A percentile compares a stretch with the other conserved stretches of the same genome.
phyloP scores from a whole-genome alignment of 2,113 vertebrate genomes.

The Brachyhypopomus occidentalis region DNA sequence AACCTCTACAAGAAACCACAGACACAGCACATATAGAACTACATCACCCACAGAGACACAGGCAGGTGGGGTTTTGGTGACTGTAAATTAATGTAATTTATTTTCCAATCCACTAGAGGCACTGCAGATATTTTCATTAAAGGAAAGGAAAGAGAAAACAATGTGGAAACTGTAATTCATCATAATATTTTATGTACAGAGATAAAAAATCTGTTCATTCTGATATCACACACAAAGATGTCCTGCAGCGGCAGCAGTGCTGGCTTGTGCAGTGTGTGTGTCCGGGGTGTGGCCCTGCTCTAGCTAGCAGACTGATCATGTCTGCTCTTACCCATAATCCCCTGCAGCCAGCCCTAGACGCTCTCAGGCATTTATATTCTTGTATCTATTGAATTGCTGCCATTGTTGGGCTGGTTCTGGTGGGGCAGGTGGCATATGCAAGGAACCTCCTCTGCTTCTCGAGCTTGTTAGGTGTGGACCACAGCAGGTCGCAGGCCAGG shows the following conservation, averaged over 20 bases:
- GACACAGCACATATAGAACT: constrained; percentile 20
- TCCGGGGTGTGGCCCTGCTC: background rate
- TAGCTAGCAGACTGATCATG: constrained; percentile 29
- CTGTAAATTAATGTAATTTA: constrained; percentile 21
- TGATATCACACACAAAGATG: constrained; percentile 17
- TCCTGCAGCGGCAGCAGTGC: constrained; percentile 2
- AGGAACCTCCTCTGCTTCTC: background rate
- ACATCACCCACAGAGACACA: constrained; percentile 36
- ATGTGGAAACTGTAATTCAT: background rate
- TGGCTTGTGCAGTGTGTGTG: no score
- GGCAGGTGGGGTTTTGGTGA: background rate
- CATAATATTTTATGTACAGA: constrained; percentile 18
- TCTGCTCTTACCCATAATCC: constrained; percentile 11
- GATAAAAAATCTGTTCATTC: background rate
- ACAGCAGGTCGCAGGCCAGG: background rate
- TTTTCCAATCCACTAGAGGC: constrained; percentile 29
- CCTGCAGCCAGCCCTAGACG: constrained; percentile 14
- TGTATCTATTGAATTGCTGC: background rate
- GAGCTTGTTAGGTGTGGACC: background rate
- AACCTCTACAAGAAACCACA: constrained; percentile 72
- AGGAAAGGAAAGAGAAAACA: background rate
- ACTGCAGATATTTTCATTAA: constrained; percentile 14
- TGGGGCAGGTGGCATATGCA: background rate
- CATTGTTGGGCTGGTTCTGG: background rate
- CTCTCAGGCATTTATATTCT: background rate